Evolutionary conservation across 1,140 invertebrate species (phyloP).

Genomic region (Hirudo medicinalis): DNA sequence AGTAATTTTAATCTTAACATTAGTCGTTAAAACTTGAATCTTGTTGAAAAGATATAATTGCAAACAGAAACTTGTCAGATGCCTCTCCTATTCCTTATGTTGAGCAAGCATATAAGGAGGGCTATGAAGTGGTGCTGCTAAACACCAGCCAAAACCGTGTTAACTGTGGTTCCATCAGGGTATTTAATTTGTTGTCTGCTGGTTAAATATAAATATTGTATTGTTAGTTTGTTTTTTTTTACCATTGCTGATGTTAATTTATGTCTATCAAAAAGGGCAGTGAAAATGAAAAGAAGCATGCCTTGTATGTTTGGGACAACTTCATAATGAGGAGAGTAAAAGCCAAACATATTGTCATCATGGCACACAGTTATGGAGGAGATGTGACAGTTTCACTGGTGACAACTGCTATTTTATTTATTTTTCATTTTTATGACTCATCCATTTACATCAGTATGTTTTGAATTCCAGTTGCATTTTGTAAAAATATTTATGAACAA

Average conservation of each 20-base stretch:
- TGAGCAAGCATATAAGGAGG: conserved; percentile 48
- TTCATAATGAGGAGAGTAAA: conserved; percentile 47
- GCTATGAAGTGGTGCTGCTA: conserved; percentile 57
- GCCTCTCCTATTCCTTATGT: conserved; percentile 64
- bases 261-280: conserved; percentile 36
- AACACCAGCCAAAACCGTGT: conserved; percentile 50
- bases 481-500: too few relatives aligned
- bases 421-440: too few relatives aligned
- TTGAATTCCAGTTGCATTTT: too few relatives aligned
- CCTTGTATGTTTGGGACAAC: conserved; percentile 54
- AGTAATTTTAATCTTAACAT: too few relatives aligned
- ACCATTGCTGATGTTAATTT: not conserved
- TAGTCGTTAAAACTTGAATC: too few relatives aligned
- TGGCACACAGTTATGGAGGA: conserved; percentile 65
- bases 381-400: conserved; percentile 51
- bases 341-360: conserved; percentile 53
- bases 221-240: too few relatives aligned
- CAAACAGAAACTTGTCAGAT: conserved; percentile 23
- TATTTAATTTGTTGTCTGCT: not conserved
- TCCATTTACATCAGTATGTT: too few relatives aligned
- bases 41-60: too few relatives aligned
- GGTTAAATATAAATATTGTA: not conserved
- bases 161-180: not conserved
- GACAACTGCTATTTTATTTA: not conserved
- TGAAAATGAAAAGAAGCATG: conserved; percentile 49